Base-by-base conservation (phyloP, 1,140 invertebrate genomes). In the Eueides isabella region DNA sequence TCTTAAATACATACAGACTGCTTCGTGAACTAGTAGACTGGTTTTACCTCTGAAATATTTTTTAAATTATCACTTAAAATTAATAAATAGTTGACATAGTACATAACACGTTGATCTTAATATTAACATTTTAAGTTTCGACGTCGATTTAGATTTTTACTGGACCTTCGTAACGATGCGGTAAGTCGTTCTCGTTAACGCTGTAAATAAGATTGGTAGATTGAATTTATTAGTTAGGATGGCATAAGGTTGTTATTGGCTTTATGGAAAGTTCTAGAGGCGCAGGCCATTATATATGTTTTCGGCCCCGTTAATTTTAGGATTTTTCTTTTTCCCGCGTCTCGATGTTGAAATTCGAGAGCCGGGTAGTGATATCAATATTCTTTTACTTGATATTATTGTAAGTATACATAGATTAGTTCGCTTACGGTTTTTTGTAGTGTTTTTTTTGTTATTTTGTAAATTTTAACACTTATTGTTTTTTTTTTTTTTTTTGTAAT, bases 391-490 rank as follows among this genome's bases (percentile, higher is more conserved):
- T 87, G 87, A 88, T 89, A 90, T 89, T 89, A 90, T 83, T 83
- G 78, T 90, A 89, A 88, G 84, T 87, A 87, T 81, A 88, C 71
- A 83, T 89, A 88, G 86, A 81, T 88, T 88, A 91, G 85, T 80
- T 85, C 79, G 88, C 89, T 92, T 91, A 90, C 81, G 84, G 84
- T 87, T 89, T 85, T 73, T 82, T 87, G 85, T 91, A 83, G 82
- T 88, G 82, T 86, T 92, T 92, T 92, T 92, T 91, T 92, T 38
- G 88, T 92, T 92, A 90, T 85, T 84, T 83, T 90, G 87, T 92
- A 91, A 89, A 91, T 85, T 88, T 90, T 90, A 91, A 91, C 89
- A 87, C 80, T 84, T 81, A 82, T 85, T 83, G 82, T 84, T 89
- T 85, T 81, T 83, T 85, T 87, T 84, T 84, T 84, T 89, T 85